Base-by-base conservation (phyloP, 2,113 vertebrate genomes). In the Saguinus imperator region DNA sequence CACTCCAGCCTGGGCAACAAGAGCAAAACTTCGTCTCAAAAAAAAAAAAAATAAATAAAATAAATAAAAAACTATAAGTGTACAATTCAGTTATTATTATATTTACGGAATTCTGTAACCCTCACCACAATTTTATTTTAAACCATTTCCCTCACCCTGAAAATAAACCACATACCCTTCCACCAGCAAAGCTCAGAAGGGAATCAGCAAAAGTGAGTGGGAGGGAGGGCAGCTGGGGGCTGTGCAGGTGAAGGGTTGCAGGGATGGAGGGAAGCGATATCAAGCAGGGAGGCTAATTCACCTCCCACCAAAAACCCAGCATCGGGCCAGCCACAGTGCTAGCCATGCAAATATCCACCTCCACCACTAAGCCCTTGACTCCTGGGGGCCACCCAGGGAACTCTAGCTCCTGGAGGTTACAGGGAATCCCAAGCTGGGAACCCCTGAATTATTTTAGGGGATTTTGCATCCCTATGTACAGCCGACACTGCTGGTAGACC, bases 391-490 rank as follows among this genome's bases (percentile, higher is more conserved):
- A 9, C 45, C 77, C 87, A 25, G n/a, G 21, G 91, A 25, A 25
- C 20, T 57, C 45, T 4, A 32, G 6, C n/a, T 91, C n/a, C 43
- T 10, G 27, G 57, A 92, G 57, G 10, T 4, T 58, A 57, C 1
- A 8, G 66, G 58, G 48, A 90, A 92, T 95, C 85, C 95, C 35
- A 81, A 52, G 81, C 57, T 4, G 76, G 75, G 75, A 75, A 75
- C 68, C 75, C 76, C 73, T 57, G 80, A 27, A 43, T 92, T 95
- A 95, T 92, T 95, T 95, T 48, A 81, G 76, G 92, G 92, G 87
- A 27, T 79, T 86, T 76, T 35, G 25, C 66, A 88, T 86, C 35
- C 90, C 87, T 92, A 92, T 92, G 94, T 14, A 77, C 17, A 89
- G 16, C 17, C 48, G 32, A 37, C 18, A 7, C 64, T 37, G 70